Evolutionary conservation across 2,888 invertebrate species (phyloP).

Genomic region (Andrena trimmerana): DNA sequence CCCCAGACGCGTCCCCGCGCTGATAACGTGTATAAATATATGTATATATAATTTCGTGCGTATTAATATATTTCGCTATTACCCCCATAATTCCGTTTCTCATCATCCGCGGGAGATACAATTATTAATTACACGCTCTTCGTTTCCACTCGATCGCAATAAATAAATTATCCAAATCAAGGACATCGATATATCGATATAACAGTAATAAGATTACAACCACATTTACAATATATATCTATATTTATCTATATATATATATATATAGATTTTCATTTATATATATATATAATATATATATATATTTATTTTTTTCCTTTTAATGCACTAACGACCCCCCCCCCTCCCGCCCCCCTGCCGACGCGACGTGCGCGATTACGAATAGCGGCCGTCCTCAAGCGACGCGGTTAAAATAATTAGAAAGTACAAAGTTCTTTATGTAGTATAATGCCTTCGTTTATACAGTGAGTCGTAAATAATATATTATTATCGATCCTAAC

Average conservation of each 20-base stretch:
- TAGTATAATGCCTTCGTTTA: constrained; percentile 82
- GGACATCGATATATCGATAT: constrained; percentile 77
- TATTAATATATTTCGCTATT: constrained; percentile 74
- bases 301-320: constrained; percentile 65
- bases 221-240: constrained; percentile 77
- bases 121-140: constrained; percentile 66
- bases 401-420: constrained; percentile 70
- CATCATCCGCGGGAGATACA: constrained; percentile 49
- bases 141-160: constrained; percentile 74
- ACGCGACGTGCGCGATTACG: constrained; percentile 68
- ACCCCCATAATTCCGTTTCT: constrained; percentile 52
- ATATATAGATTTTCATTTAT: constrained; percentile 42
- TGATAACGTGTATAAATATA: constrained; percentile 77
- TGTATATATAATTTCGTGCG: constrained; percentile 75
- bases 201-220: constrained; percentile 78
- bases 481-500: constrained; percentile 79
- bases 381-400: constrained; percentile 64
- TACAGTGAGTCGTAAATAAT: constrained; percentile 80
- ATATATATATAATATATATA: constrained; percentile 60
- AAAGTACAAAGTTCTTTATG: constrained; percentile 71
- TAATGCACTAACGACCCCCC: constrained; percentile 73
- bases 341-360: constrained; percentile 51
- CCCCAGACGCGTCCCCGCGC: constrained; percentile 48
- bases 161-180: constrained; percentile 83
- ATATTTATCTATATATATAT: constrained; percentile 67